Percentiles rank a stretch among this genome's conserved stretches.
These are phyloP conservation scores for Heliconius himera DNA, from an alignment of 1,140 invertebrate genomes.

Conservation along the genomic window DNA sequence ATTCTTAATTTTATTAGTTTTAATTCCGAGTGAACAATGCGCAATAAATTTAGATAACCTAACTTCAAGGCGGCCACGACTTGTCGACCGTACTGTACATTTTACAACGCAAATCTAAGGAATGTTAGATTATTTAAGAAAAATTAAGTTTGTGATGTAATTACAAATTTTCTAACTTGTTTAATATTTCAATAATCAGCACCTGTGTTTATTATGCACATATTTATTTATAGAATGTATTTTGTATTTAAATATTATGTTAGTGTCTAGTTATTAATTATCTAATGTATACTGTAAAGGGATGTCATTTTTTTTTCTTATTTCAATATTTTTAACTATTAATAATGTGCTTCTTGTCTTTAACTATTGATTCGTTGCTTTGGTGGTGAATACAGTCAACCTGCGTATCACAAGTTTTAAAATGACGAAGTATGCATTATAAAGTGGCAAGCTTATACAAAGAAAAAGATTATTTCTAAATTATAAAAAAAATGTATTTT, in stretches of 20 bases:
- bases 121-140: neutral
- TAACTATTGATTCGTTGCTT: neutral
- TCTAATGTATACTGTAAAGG: neutral
- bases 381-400: no score
- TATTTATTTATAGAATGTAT: constrained; percentile 9
- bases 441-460: no score
- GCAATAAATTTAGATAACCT: no score
- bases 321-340: neutral
- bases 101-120: neutral
- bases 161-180: constrained; percentile 9
- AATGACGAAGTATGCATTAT: no score
- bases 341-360: constrained; percentile 1
- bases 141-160: neutral
- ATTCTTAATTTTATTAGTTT: no score
- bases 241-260: constrained; percentile 2
- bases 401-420: no score
- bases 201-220: constrained; percentile 7
- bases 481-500: no score
- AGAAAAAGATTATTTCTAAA: no score
- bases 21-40: no score
- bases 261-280: neutral
- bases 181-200: constrained; percentile 4
- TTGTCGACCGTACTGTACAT: no score
- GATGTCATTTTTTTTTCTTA: neutral
- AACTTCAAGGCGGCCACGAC: no score